Conservation (phyloP, 2,113 vertebrate species). For the Entomyzon cyanotis region DNA sequence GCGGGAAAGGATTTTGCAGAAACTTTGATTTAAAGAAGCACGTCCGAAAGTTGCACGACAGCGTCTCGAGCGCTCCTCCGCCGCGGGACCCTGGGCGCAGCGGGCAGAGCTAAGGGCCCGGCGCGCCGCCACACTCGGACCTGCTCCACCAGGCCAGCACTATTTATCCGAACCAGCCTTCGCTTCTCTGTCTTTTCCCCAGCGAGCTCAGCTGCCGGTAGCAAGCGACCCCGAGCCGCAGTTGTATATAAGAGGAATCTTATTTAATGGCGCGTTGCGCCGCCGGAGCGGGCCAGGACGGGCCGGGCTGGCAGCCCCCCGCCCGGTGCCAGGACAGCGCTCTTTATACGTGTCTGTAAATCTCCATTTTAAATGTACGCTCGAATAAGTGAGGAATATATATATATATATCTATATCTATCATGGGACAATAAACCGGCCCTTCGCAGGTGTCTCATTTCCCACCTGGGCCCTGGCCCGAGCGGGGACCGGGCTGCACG, state of each 20-base stretch:
- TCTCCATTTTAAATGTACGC: constrained; percentile 78
- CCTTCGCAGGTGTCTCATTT: constrained; percentile 71
- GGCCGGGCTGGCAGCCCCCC: constrained; percentile 42
- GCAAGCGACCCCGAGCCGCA: constrained; percentile 65
- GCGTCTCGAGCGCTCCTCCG: constrained; percentile 68
- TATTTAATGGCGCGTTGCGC: constrained; percentile 57
- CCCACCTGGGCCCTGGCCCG: not conserved
- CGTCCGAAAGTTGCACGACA: constrained; percentile 89
- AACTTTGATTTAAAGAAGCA: constrained; percentile 94
- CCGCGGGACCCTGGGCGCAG: constrained; percentile 83
- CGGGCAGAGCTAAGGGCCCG: constrained; percentile 80
- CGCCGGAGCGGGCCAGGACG: not conserved
- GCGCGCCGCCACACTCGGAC: not conserved
- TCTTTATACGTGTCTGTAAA: constrained; percentile 80
- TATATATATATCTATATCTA: constrained; percentile 61
- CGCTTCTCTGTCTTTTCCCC: constrained; percentile 66
- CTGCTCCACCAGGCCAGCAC: constrained; percentile 62
- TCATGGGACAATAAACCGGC: constrained; percentile 76
- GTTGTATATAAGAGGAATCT: constrained; percentile 72
- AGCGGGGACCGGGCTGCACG: not conserved
- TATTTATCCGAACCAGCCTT: constrained; percentile 74
- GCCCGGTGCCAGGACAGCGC: constrained; percentile 48
- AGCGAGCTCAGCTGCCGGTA: constrained; percentile 69
- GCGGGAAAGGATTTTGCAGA: constrained; percentile 90
- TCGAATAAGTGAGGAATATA: constrained; percentile 78